phyloP scores from a whole-genome alignment of 2,888 invertebrate genomes.

The Dascillus cervinus region DNA sequence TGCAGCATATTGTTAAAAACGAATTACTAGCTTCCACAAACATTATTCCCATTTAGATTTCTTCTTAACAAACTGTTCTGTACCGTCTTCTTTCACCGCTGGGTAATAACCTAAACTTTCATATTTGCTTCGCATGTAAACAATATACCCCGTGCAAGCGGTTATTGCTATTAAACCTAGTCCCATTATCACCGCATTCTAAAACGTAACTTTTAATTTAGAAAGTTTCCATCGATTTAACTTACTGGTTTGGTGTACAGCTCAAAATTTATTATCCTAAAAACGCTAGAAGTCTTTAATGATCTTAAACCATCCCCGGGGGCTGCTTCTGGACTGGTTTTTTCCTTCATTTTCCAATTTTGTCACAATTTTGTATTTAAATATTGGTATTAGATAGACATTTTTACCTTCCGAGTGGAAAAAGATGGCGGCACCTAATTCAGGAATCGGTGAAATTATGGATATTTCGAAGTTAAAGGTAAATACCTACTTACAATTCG shows the following conservation, averaged over 20 bases:
- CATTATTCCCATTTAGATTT: constrained; percentile 75
- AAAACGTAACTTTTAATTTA: constrained; percentile 35
- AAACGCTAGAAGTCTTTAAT: constrained; percentile 63
- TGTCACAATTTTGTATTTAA: too few species aligned
- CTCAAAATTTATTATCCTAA: constrained; percentile 81
- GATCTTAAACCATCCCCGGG: constrained; percentile 75
- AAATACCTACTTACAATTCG: too few species aligned
- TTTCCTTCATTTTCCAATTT: constrained; percentile 5
- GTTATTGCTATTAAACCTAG: constrained; percentile 69
- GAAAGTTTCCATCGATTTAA: too few species aligned
- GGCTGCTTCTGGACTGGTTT: constrained; percentile 15
- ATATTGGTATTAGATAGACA: too few species aligned
- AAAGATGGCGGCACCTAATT: too few species aligned
- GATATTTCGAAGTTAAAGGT: constrained; percentile 14
- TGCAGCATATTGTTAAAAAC: too few species aligned
- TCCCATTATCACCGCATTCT: constrained; percentile 83
- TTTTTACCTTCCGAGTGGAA: too few species aligned
- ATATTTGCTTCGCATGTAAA: constrained; percentile 78
- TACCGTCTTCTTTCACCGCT: constrained; percentile 70
- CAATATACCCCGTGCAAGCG: constrained; percentile 69
- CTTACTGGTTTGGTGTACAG: constrained; percentile 83
- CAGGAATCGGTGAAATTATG: too few species aligned
- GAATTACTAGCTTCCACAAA: too few species aligned
- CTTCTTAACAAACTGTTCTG: constrained; percentile 64
- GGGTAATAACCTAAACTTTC: constrained; percentile 73